These are phyloP conservation scores for Dolichallabes microphthalmus DNA, from an alignment of 2,113 vertebrate species.

Conservation along the genomic window DNA sequence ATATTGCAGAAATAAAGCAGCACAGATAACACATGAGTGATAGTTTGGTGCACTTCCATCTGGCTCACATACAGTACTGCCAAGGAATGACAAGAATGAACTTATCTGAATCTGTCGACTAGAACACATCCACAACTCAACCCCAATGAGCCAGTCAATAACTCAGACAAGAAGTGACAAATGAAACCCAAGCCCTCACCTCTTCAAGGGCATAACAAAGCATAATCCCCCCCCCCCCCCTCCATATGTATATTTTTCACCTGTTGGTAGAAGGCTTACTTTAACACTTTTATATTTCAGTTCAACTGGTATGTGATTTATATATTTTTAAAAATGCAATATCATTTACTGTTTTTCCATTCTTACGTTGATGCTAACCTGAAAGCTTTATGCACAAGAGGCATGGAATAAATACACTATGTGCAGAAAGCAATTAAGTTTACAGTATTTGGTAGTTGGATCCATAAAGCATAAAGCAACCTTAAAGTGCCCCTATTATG, in stretches of 20 bases:
- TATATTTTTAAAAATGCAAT: not conserved
- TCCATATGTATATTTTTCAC: not conserved
- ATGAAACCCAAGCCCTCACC: not conserved
- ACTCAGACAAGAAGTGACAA: conserved; percentile 1
- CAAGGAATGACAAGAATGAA: conserved; percentile 12
- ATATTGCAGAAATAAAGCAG: conserved; percentile 14
- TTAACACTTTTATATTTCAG: not conserved
- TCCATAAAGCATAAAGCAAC: no score
- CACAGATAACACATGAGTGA: conserved; percentile 6
- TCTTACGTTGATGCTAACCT: no score
- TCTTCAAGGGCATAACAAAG: not conserved
- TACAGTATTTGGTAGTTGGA: no score
- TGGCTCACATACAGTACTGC: conserved; percentile 6
- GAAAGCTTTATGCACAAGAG: no score
- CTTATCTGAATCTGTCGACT: not conserved
- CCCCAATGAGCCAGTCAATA: not conserved
- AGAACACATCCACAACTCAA: not conserved
- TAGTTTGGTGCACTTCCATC: not conserved
- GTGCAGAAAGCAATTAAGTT: no score
- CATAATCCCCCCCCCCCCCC: not conserved
- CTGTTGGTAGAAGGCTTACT: not conserved
- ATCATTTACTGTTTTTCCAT: no score
- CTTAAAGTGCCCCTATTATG: no score
- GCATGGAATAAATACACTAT: no score
- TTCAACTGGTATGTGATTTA: not conserved